Evolutionary conservation across 2,888 invertebrate species (phyloP).

Genomic region (Busseola fusca): DNA sequence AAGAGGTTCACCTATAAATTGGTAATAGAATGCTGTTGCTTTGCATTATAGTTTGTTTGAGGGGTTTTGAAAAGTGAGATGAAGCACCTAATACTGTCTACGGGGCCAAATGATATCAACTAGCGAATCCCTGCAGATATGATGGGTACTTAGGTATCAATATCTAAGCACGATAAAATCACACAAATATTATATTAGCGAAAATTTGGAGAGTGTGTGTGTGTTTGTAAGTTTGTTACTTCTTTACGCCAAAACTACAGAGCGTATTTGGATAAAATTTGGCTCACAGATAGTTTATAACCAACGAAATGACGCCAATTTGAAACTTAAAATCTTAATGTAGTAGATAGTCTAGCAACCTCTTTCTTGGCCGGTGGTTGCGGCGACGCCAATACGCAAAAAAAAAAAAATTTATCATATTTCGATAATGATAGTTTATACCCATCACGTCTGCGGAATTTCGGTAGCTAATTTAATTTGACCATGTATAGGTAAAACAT

Average conservation of each 20-base stretch:
- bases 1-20: conserved; percentile 75
- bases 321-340: too few species aligned
- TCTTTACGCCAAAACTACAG: too few species aligned
- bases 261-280: too few species aligned
- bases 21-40: not conserved
- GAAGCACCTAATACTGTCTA: not conserved
- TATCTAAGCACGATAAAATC: not conserved
- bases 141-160: not conserved
- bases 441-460: not conserved
- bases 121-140: not conserved
- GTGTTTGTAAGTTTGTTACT: too few species aligned
- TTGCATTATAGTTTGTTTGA: not conserved
- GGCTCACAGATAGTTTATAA: too few species aligned
- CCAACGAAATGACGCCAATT: too few species aligned
- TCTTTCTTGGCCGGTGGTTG: too few species aligned
- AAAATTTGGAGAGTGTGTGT: too few species aligned
- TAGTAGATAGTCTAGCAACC: too few species aligned
- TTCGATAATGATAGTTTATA: too few species aligned
- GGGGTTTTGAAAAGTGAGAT: not conserved
- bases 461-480: not conserved
- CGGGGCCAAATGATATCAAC: not conserved
- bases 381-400: too few species aligned
- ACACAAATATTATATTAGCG: too few species aligned
- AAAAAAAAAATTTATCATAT: not conserved
- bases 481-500: not conserved